Percentiles rank a stretch among this genome's conserved stretches.
Evolutionary conservation across 2,797 vertebrate species (phyloP).

Genomic region (Myripristis murdjan): DNA sequence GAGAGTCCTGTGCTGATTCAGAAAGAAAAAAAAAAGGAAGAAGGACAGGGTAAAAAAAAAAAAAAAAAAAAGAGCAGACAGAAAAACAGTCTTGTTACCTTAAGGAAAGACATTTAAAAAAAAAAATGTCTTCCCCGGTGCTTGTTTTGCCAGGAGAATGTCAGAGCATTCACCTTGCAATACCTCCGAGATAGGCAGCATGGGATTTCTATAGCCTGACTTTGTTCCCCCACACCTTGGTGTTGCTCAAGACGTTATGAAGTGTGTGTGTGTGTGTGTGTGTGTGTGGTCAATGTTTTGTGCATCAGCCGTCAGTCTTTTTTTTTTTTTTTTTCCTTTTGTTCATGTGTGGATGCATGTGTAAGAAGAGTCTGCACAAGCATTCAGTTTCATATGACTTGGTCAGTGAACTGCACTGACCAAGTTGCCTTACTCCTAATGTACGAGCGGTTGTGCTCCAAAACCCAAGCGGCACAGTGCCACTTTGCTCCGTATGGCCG

Average conservation of each 20-base stretch:
- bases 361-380: background rate
- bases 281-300: no score
- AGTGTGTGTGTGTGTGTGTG: background rate
- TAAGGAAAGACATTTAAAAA: no score
- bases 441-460: no score
- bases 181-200: constrained; percentile 40
- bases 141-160: constrained; percentile 36
- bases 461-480: no score
- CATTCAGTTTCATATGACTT: constrained; percentile 43
- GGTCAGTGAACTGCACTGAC: constrained; percentile 52
- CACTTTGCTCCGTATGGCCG: no score
- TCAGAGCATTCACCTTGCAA: constrained; percentile 16
- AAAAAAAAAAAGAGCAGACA: background rate
- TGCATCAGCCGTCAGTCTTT: no score
- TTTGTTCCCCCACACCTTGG: background rate
- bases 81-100: no score
- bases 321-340: no score
- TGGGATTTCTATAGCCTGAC: background rate
- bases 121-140: constrained; percentile 31
- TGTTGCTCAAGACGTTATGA: background rate
- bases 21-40: constrained; percentile 7
- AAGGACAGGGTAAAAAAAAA: background rate
- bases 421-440: no score
- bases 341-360: background rate
- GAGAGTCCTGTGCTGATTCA: constrained; percentile 53